Evolutionary conservation across 2,797 vertebrate genomes (phyloP).

Genomic region (Urocyon cinereoargenteus): DNA sequence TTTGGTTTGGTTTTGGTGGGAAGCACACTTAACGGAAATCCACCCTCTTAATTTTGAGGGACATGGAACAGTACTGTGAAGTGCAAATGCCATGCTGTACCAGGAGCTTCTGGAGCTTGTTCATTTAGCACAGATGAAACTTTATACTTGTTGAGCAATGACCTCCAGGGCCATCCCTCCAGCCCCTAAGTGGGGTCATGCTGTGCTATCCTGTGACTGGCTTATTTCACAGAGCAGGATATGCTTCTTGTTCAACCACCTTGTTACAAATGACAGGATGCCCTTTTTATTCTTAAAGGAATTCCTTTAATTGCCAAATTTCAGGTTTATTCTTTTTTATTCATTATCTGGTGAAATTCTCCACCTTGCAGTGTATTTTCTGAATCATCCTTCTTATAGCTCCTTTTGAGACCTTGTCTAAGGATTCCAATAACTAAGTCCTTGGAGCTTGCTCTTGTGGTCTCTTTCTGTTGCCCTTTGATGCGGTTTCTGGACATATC

Average conservation of each 20-base stretch:
- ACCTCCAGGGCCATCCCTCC: too few species aligned
- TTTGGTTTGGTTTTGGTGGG: background rate
- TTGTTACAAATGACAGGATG: background rate
- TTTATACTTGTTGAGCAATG: rapidly evolving
- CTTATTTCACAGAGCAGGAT: background rate
- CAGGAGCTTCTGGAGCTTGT: background rate
- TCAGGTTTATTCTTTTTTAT: background rate
- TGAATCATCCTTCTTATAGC: background rate
- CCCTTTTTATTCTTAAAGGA: background rate
- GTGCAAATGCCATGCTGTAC: rapidly evolving
- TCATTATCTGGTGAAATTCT: background rate
- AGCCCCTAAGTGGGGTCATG: background rate
- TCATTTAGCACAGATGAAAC: too few species aligned
- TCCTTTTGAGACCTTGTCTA: background rate
- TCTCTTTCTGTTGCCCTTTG: background rate
- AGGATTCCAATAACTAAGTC: background rate
- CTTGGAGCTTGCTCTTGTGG: background rate
- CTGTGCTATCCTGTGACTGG: rapidly evolving
- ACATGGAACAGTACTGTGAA: too few species aligned
- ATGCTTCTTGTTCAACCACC: rapidly evolving
- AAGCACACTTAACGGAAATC: background rate
- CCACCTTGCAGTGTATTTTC: background rate
- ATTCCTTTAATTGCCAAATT: background rate
- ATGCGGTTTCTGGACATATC: background rate
- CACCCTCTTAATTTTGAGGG: background rate